Base-by-base conservation (phyloP, 2,113 vertebrate species). In the Ranitomeya imitator region DNA sequence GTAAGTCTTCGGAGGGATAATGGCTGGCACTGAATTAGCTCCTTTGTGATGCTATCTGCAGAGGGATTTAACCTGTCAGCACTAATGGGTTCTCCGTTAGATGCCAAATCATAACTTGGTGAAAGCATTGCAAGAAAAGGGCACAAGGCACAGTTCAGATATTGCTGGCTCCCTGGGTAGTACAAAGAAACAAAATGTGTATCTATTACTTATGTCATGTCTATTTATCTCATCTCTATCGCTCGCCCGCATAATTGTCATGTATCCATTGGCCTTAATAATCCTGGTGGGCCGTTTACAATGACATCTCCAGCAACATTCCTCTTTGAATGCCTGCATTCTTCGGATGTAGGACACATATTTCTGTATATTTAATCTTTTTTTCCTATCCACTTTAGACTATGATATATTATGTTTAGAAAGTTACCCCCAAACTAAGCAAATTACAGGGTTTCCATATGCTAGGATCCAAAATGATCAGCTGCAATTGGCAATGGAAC, bases 61-160 rank as follows among this genome's bases (percentile, higher is more conserved):
- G 87, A 90, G 92, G 90, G 85, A 90, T 89, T 92, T 90, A 93
- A 91, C 91, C 90, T 93, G 92, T 92, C 92, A 92, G 61, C 91
- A 91, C 91, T 93, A 93, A 93, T 88, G 91, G 92, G 88, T 90
- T 91, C 90, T 92, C 81, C 91, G 89, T 12, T 0, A 7, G 88
- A 90, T 90, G 91, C 92, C 93, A 92, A 92, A 90, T 90, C 89
- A 90, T 90, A 90, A 92, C 89, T 91, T 90, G 90, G 89, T 90
- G 89, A 93, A 87, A 74, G 79, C 90, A 93, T 85, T 90, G 92
- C 90, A 90, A 92, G 81, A 91, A 91, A 91, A 86, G 61, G 54
- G 83, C 65, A 71, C 78, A 74, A 71, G 86, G 79, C 63, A 55
- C 86, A 73, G 65, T 55, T 87, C 54, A 67, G 69, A 74, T 52